Conservation (phyloP, 2,797 vertebrate genomes). For the Sebastes goodei region DNA sequence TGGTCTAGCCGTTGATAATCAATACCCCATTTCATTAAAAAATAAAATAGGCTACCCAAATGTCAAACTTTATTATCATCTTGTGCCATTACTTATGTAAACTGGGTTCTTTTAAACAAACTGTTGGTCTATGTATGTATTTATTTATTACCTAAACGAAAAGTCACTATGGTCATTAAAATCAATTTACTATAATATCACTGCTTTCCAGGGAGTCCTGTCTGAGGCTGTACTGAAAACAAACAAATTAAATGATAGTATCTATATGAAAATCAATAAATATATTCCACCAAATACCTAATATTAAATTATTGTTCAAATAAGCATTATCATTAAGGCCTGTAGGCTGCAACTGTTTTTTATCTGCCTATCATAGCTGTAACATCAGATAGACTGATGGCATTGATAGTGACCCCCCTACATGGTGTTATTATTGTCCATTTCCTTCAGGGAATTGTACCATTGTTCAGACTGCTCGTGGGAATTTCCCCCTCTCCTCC, state of each 20-base stretch:
- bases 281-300: neutral
- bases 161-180: neutral
- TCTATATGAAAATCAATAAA: neutral
- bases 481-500: constrained; percentile 39
- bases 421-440: constrained; percentile 26
- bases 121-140: too few relatives aligned
- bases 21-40: too few relatives aligned
- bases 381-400: neutral
- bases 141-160: neutral
- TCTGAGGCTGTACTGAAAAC: neutral
- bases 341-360: neutral
- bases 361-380: neutral
- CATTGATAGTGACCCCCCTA: neutral
- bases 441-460: constrained; percentile 59
- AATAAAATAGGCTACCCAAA: too few relatives aligned
- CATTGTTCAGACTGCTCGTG: constrained; percentile 39
- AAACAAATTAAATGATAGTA: neutral
- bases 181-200: neutral
- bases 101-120: too few relatives aligned
- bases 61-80: too few relatives aligned
- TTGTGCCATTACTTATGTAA: too few relatives aligned
- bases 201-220: neutral
- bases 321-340: neutral
- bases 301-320: neutral
- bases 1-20: too few relatives aligned